Evolutionary conservation across 2,113 vertebrate genomes (phyloP), one percentile per base, ranked within the genome.

Genomic region (Serilophus lunatus): DNA sequence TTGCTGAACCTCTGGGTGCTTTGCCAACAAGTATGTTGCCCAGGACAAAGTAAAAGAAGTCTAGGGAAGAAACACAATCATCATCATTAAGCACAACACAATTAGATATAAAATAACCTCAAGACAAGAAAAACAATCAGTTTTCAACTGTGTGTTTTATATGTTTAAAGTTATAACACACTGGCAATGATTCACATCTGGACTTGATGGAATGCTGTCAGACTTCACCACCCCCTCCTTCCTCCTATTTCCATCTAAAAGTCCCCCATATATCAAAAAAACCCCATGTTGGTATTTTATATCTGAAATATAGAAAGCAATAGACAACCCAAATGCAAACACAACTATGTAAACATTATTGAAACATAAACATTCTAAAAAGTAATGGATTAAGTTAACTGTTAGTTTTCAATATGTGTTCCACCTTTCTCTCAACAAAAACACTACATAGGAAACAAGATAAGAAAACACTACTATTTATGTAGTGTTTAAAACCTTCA

Each of bases 1-100:
- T 95, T 98, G 96, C 77, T 99, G 99, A 50, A 98, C 92, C 23
- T 97, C 93, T 13, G 99, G 99, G 82, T 99, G 97, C 15, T 93
- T 98, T 12, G 99, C 99, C 82, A 99, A 96, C 70, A 99, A 97
- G 81, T 99, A 99, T 25, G 94, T 96, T 44, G 98, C 98, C 99
- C 99, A 99, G 10, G 99, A 99, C 74, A 99, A 94, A 3, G 98
- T 99, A 96, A 99, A 99, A 35, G 99, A 99, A 6, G 98, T 99
- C 99, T 99, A 79, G 45, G 18, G n/a, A 82, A 91, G 92, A 96
- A 95, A 9, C 66, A 93, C 40, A 90, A 60, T 38, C 47, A 88
- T 61, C 33, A 40, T 35, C 23, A 44, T 40, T 57, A 71, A 80
- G 50, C 68, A 29, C 9, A 78, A 85, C 12, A 74, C 53, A 74